Base-by-base conservation (phyloP, 2,113 vertebrate species). In the Engraulis encrasicolus region DNA sequence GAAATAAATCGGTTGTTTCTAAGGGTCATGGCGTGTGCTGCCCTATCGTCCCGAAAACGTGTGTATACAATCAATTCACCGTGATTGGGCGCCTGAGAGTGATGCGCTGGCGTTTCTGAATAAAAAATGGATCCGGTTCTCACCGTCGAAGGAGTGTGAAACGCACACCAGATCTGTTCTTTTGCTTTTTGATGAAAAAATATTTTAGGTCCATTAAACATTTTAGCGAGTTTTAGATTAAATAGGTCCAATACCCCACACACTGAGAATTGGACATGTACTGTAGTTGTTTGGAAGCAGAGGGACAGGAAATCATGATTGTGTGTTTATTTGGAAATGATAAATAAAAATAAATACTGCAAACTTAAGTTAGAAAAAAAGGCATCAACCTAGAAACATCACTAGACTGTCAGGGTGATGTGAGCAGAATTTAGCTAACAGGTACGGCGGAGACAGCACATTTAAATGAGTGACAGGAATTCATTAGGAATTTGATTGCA, bases 1-100 rank as follows among this genome's bases (percentile, higher is more conserved):
- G 81, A 83, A 77, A 83, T 81, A 86, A 50, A 37, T 84, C 6
- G 11, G 20, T 80, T 66, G n/a, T 27, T 84, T 50, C 79, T 37
- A 45, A 58, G 50, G n/a, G 38, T 20, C 18, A 36, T n/a, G 23
- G n/a, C 66, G 17, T 74, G 27, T 17, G 12, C 50, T 52, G 17
- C 52, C 49, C 40, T 19, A 9, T 38, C 14, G 12, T 74, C 17
- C 2, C 14, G 3, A 15, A 58, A 78, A 50, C 74, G n/a, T n/a
- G n/a, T 27, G 17, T 40, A 34, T 58, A 52, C 9, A 79, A 82
- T 85, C 77, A 79, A 78, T 85, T 78, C 61, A 80, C 74, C n/a
- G 61, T 82, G 31, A 83, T 81, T 54, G 83, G 81, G 77, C 36
- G 49, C 38, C n/a, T 48, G 50, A 78, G 54, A 48, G 50, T 45